Evolutionary conservation across 2,888 invertebrate genomes (phyloP).

Genomic region (Hydraecia micacea): DNA sequence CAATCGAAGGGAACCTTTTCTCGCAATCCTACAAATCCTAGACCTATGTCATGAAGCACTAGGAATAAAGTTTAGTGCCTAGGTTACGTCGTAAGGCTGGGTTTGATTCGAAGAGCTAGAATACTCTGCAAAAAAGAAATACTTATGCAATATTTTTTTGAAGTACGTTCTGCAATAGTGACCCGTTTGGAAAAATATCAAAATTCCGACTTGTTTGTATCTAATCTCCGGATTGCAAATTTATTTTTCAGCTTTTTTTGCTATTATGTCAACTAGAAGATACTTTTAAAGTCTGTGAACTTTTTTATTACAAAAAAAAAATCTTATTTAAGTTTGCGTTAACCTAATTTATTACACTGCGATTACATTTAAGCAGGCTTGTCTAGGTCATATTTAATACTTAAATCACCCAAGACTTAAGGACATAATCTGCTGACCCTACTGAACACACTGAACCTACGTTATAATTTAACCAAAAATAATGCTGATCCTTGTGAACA

Average conservation of each 20-base stretch:
- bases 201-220: neutral
- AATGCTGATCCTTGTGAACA: slow-evolving; percentile 42
- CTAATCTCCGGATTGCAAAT: neutral
- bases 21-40: slow-evolving; percentile 33
- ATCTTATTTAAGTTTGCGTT: neutral
- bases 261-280: neutral
- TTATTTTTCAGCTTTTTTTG: neutral
- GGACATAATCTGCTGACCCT: neutral
- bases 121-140: too few species aligned
- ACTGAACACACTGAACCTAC: slow-evolving; percentile 18
- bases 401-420: neutral
- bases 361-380: neutral
- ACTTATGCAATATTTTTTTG: too few species aligned
- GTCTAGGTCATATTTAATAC: neutral
- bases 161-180: too few species aligned
- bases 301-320: neutral
- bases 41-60: slow-evolving; percentile 26
- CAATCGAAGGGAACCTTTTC: slow-evolving; percentile 54
- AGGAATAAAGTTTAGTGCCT: slow-evolving; percentile 46
- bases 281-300: neutral
- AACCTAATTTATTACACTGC: neutral
- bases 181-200: too few species aligned
- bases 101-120: slow-evolving; percentile 10
- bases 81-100: slow-evolving; percentile 4
- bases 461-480: slow-evolving; percentile 49